These are phyloP conservation scores for Nomada fabriciana DNA, from an alignment of 2,888 invertebrate species.

Conservation along the genomic window DNA sequence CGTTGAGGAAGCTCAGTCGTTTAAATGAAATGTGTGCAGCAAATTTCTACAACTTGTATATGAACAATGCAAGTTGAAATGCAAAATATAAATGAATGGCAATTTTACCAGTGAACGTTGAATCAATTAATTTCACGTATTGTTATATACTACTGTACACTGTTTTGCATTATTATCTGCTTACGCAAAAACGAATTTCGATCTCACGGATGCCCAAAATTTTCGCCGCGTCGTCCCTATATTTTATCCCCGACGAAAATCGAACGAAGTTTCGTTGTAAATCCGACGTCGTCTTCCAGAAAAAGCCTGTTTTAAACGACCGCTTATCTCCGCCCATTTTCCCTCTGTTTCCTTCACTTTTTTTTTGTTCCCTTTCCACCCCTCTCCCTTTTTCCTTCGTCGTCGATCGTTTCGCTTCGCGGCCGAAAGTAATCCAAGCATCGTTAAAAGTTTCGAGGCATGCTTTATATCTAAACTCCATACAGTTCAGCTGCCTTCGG, in stretches of 20 bases:
- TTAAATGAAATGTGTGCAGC: too few relatives aligned
- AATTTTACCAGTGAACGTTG: too few relatives aligned
- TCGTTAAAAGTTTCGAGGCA: constrained; percentile 35
- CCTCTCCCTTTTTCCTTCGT: neutral
- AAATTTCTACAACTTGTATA: too few relatives aligned
- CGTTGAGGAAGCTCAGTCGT: too few relatives aligned
- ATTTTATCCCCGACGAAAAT: constrained; percentile 9
- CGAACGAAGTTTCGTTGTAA: constrained; percentile 25
- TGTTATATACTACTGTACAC: too few relatives aligned
- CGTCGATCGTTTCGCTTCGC: constrained; percentile 32
- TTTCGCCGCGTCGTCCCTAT: neutral
- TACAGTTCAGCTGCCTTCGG: neutral
- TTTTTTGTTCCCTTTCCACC: neutral
- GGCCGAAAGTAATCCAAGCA: constrained; percentile 20
- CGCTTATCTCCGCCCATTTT: constrained; percentile 40
- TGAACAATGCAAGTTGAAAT: too few relatives aligned
- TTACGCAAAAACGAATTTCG: too few relatives aligned
- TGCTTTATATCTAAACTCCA: neutral
- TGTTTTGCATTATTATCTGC: too few relatives aligned
- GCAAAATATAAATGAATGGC: too few relatives aligned
- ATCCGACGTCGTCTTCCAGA: constrained; percentile 24
- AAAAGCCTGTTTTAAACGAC: constrained; percentile 19
- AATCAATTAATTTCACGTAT: too few relatives aligned
- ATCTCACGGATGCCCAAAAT: neutral
- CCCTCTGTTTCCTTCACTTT: neutral